Base-by-base conservation (phyloP, 2,888 invertebrate genomes). In the Ormyrus pomaceus region DNA sequence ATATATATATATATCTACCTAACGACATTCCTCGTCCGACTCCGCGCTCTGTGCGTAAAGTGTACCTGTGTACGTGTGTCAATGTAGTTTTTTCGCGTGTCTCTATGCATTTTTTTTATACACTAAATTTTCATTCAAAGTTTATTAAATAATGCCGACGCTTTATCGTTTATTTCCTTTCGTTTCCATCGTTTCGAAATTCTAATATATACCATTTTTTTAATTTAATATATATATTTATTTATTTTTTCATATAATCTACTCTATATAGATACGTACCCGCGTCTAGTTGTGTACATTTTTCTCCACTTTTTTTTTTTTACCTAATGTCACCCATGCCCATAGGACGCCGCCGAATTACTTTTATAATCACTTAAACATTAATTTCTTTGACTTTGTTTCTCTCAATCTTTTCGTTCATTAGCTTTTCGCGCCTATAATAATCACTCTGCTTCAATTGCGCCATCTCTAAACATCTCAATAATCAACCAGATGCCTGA, bases 261-360 rank as follows among this genome's bases (percentile, higher is more conserved):
- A 87, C 84, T 84, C 84, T 85, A 84, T 82, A 85, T 83, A 86
- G 83, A 87, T 86, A 87, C 85, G 87, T 87, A 85, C 85, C 87
- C 86, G 86, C 87, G 86, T 82, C 78, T 83, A 79, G 81, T 78
- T 80, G 82, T 79, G 76, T 80, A 83, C 80, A 82, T 84, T 80
- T 84, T 79, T 80, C 78, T 69, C 79, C 70, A 69, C 66, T 68
- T 68, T 76, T 76, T 71, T 71, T 77, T 76, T 46, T 68, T 77
- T 73, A 76, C 50, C 72, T 79, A 79, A 76, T 77, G 76, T 79
- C 76, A 73, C 50, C 79, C 79, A 79, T 73, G 73, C 73, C 76
- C 75, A 82, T 80, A 82, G 84, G 85, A 86, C 85, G 85, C 85
- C 86, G 86, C 84, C 82, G 65, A 72, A 34, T 82, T 68, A 61